These are phyloP conservation scores for Gymnothorax reevesii DNA, from an alignment of 2,797 vertebrate species.

Conservation along the genomic window DNA sequence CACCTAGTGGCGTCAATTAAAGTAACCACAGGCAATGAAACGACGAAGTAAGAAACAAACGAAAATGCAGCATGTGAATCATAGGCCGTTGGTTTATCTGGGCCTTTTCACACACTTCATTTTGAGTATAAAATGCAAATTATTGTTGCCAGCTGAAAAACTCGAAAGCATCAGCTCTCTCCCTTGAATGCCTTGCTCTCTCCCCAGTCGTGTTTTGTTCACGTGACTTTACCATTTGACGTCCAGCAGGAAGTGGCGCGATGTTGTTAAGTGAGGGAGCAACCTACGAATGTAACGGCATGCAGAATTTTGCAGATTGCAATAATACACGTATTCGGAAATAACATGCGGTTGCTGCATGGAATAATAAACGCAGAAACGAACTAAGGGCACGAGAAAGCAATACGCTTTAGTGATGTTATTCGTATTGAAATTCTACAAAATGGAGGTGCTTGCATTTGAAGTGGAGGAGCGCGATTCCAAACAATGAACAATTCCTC, in stretches of 20 bases:
- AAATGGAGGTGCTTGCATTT: conserved; percentile 44
- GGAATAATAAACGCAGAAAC: background rate
- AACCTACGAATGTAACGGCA: background rate
- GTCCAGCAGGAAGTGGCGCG: conserved; percentile 29
- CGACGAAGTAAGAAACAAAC: background rate
- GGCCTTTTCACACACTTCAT: background rate
- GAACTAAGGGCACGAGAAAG: background rate
- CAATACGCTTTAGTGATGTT: background rate
- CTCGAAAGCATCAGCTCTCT: background rate
- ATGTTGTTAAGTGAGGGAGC: conserved; percentile 5
- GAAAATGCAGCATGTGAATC: background rate
- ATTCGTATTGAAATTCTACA: conserved; percentile 49
- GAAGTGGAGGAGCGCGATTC: background rate
- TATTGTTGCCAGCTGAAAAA: background rate
- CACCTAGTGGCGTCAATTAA: conserved; percentile 26
- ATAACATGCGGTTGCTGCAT: background rate
- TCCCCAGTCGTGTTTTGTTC: background rate
- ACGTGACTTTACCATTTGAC: conserved; percentile 28
- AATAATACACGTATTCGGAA: conserved; percentile 22
- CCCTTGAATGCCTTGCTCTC: no score
- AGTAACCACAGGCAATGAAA: background rate
- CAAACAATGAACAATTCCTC: background rate
- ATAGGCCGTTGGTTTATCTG: background rate
- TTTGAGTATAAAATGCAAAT: background rate
- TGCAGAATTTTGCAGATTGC: conserved; percentile 5